Evolutionary conservation across 2,797 vertebrate genomes (phyloP).

Genomic region (Helostoma temminkii): DNA sequence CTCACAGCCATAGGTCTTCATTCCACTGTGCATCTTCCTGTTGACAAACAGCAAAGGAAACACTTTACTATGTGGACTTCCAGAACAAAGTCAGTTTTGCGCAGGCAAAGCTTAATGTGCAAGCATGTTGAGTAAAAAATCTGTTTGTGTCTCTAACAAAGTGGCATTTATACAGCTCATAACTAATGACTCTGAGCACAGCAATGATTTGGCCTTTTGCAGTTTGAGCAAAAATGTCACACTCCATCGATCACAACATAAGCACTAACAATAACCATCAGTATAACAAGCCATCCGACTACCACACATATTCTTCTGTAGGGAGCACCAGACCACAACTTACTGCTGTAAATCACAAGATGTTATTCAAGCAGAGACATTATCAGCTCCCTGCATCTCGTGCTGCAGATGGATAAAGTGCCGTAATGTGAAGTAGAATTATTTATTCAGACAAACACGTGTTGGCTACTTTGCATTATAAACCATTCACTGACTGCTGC

Average conservation of each 20-base stretch:
- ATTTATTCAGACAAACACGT: constrained; percentile 47
- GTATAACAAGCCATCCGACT: constrained; percentile 20
- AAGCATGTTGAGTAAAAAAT: constrained; percentile 9
- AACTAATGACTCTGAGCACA: constrained; percentile 2
- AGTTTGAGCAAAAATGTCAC: constrained; percentile 14
- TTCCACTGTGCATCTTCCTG: constrained; percentile 98
- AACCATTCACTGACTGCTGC: constrained; percentile 37
- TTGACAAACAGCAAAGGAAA: constrained; percentile 62
- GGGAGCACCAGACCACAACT: constrained; percentile 32
- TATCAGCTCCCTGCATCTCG: constrained; percentile 53
- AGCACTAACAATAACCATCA: constrained; percentile 41
- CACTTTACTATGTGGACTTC: constrained; percentile 18
- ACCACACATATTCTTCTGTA: constrained; percentile 22
- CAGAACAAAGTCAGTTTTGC: background rate
- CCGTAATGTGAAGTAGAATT: constrained; percentile 44
- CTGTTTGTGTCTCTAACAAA: background rate
- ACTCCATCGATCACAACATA: constrained; percentile 46
- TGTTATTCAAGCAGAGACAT: constrained; percentile 46
- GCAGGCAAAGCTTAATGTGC: background rate
- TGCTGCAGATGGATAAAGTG: constrained; percentile 50
- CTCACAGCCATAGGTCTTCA: constrained; percentile 98
- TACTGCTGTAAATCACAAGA: constrained; percentile 57
- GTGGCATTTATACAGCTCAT: background rate
- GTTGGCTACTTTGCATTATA: constrained; percentile 36
- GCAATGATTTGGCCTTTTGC: constrained; percentile 6